These are phyloP conservation scores for Thecocarcelia acutangulata DNA, from an alignment of 2,888 invertebrate genomes.

Conservation along the genomic window DNA sequence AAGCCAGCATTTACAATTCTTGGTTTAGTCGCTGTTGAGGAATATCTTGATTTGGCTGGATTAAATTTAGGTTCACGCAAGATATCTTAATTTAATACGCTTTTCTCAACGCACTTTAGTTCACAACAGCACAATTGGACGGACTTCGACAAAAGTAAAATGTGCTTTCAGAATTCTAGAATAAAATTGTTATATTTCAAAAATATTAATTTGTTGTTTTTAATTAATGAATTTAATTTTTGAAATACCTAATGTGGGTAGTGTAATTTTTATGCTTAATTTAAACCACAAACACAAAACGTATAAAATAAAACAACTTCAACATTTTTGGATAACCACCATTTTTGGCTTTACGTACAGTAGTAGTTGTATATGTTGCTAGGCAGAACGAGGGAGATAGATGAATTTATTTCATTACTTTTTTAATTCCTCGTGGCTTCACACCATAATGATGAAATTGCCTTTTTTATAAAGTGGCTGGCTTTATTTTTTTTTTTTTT, in stretches of 20 bases:
- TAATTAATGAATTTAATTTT: slow-evolving; percentile 63
- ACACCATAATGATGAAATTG: slow-evolving; percentile 58
- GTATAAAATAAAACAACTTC: slow-evolving; percentile 64
- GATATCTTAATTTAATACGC: slow-evolving; percentile 40
- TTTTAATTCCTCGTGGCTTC: slow-evolving; percentile 24
- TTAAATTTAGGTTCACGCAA: slow-evolving; percentile 28
- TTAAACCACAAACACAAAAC: slow-evolving; percentile 59
- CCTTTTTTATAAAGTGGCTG: slow-evolving; percentile 44
- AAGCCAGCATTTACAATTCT: slow-evolving; percentile 16
- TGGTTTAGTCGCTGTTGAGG: slow-evolving; percentile 24
- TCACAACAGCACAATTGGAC: slow-evolving; percentile 53
- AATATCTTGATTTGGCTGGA: slow-evolving; percentile 21
- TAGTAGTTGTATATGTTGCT: slow-evolving; percentile 6
- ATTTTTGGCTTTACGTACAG: slow-evolving; percentile 23
- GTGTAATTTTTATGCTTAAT: slow-evolving; percentile 45
- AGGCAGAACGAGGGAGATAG: slow-evolving; percentile 9
- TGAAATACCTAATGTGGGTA: slow-evolving; percentile 64
- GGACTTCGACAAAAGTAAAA: slow-evolving; percentile 60
- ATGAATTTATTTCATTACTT: slow-evolving; percentile 34
- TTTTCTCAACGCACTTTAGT: slow-evolving; percentile 49
- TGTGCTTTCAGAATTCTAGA: slow-evolving; percentile 64
- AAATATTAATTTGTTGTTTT: slow-evolving; percentile 65
- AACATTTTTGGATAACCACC: slow-evolving; percentile 47
- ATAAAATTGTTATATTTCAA: slow-evolving; percentile 69
- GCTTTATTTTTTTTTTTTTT: slow-evolving; percentile 15